Evolutionary conservation across 2,888 invertebrate species (phyloP), one percentile per base, ranked within the genome.

Genomic region (Ectemnius lituratus): DNA sequence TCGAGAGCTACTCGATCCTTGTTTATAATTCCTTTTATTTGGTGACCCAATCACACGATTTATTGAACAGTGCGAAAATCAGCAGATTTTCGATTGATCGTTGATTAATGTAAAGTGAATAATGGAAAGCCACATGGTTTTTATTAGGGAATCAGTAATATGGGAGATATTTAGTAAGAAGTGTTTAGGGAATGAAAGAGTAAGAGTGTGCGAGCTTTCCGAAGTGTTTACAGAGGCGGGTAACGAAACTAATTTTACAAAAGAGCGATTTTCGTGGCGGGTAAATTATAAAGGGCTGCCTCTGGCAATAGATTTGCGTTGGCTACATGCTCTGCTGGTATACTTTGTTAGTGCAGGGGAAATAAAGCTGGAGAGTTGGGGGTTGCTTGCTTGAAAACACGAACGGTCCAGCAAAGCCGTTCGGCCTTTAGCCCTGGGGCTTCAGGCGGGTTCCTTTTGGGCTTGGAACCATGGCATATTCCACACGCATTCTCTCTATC

Each of bases 191-290:
- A n/a, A n/a, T n/a, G n/a, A n/a, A n/a, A n/a, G n/a, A n/a, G n/a
- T n/a, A n/a, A n/a, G n/a, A n/a, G n/a, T 14, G 16, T 49, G 49
- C 49, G 49, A 49, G 16, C 14, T 5, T 52, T 52, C 8, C n/a
- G 16, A 52, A 52, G 5, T 16, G n/a, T 52, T 52, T 4, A 13
- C 52, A 1, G 5, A 6, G 52, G 5, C 52, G 79, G 78, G 75
- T 76, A 73, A 85, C 85, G 84, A 85, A 85, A 86, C 84, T 86
- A 85, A 87, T 87, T 87, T 87, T 82, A 83, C 84, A 84, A 86
- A 86, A 86, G 84, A 81, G 70, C 78, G 81, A 81, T 80, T 83
- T 86, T 85, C 79, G 75, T 71, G 4, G 73, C 77, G 72, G 80
- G 74, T 84, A 78, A 87, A 87, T 87, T 87, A 87, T 84, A 80